Evolutionary conservation across 2,797 vertebrate genomes (phyloP).

Genomic region (Sphenopsis melanotis): DNA sequence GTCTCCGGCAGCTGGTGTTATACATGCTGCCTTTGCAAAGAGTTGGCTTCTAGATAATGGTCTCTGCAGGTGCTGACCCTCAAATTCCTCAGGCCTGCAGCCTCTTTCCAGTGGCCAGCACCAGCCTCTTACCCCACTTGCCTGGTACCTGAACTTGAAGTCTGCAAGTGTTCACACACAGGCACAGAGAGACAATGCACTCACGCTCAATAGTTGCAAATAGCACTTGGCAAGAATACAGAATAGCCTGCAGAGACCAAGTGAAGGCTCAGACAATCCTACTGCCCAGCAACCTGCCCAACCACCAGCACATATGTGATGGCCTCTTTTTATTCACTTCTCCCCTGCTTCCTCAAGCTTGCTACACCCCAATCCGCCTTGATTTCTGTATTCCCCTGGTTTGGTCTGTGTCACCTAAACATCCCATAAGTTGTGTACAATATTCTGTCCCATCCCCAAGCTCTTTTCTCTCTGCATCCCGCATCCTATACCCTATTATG

Average conservation of each 20-base stretch:
- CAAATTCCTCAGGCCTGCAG: background rate
- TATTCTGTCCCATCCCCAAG: background rate
- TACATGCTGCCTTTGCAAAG: background rate
- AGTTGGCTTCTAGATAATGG: background rate
- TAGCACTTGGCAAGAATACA: background rate
- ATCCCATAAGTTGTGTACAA: background rate
- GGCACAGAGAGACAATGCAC: background rate
- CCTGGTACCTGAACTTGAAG: background rate
- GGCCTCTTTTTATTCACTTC: background rate
- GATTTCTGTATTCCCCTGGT: background rate
- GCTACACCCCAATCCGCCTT: background rate
- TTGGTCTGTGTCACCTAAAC: background rate
- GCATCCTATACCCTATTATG: background rate
- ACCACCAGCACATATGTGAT: background rate
- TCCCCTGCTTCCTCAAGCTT: background rate
- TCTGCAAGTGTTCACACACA: background rate
- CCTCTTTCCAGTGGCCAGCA: background rate
- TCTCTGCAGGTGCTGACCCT: background rate
- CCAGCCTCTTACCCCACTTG: background rate
- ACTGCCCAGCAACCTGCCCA: background rate
- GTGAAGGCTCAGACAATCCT: background rate
- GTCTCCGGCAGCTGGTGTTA: background rate
- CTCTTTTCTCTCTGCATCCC: background rate
- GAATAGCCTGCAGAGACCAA: background rate
- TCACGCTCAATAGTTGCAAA: rapidly evolving